Base-by-base conservation (phyloP, 2,888 invertebrate genomes). In the Nomada hirtipes region DNA sequence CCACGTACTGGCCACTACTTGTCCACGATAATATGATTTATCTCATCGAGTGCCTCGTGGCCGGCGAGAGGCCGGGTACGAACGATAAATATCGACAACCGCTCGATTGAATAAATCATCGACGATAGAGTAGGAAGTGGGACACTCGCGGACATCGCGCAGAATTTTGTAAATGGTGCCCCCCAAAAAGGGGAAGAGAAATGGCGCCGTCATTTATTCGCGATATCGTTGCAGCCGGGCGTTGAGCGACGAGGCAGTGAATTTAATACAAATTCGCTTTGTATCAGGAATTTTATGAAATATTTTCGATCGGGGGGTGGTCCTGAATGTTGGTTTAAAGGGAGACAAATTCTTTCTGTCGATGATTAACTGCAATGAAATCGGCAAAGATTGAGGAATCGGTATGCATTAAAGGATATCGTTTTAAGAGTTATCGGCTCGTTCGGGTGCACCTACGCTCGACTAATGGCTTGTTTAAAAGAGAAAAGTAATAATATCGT, bases 11-110 rank as follows among this genome's bases (percentile, higher is more conserved):
- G 83, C 84, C 88, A 76, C 87, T 86, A 88, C 88, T 88, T 88
- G 88, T 88, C 88, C 88, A 83, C 86, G 88, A 88, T 88, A 87
- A 88, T 88, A 87, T 87, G 88, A 88, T 88, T 88, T 87, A 88
- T 87, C 79, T 83, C 79, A 61, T 82, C 84, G 88, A 88, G 86
- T 82, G 88, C 79, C 81, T 84, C 86, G 77, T 69, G 77, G 55
- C 70, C 78, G 20, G 50, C 67, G 61, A 76, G 69, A 75, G 57
- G 57, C 26, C 53, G 63, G 71, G 71, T 13, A 44, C 77, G 76
- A 61, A 82, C 86, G 88, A 83, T 88, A 87, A 87, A 88, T 88
- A 88, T 88, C 88, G 88, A 88, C 87, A 83, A 86, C 83, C 79
- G 83, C 57, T 76, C 80, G 86, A 88, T 87, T 86, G 88, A 88